Conservation (phyloP, 2,797 vertebrate species). For the Gephyroberyx darwinii region DNA sequence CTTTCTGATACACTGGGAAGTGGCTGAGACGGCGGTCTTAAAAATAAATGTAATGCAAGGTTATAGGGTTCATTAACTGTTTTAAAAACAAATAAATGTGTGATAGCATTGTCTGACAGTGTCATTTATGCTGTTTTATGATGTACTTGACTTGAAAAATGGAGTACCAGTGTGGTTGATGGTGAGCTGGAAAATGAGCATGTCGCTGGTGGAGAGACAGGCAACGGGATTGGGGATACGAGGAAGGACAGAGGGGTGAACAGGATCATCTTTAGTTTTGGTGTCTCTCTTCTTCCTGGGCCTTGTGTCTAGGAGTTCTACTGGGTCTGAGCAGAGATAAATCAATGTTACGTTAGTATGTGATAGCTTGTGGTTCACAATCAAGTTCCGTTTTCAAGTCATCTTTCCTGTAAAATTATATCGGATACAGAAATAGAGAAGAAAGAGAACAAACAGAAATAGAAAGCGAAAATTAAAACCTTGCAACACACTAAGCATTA, state of each 20-base stretch:
- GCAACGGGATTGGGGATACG: conserved; percentile 88
- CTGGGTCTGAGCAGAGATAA: conserved; percentile 57
- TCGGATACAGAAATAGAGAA: neutral
- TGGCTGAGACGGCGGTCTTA: conserved; percentile 88
- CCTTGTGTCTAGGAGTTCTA: conserved; percentile 48
- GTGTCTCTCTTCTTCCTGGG: conserved; percentile 61
- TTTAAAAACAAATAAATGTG: neutral
- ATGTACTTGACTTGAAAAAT: neutral
- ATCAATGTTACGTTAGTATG: neutral
- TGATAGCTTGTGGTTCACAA: neutral
- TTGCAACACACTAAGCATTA: neutral
- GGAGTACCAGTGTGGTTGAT: conserved; percentile 80
- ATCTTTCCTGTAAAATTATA: neutral
- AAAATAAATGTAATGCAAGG: neutral
- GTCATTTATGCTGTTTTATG: neutral
- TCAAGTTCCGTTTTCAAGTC: neutral
- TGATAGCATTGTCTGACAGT: neutral
- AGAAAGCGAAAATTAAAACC: neutral
- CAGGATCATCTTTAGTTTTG: conserved; percentile 18
- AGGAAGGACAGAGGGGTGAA: conserved; percentile 55
- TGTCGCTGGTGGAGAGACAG: conserved; percentile 86
- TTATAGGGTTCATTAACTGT: neutral
- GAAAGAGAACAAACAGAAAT: neutral
- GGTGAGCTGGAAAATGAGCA: conserved; percentile 89
- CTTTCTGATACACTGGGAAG: conserved; percentile 92